Base-by-base conservation (phyloP, 2,113 vertebrate genomes). In the Zosterops lateralis region DNA sequence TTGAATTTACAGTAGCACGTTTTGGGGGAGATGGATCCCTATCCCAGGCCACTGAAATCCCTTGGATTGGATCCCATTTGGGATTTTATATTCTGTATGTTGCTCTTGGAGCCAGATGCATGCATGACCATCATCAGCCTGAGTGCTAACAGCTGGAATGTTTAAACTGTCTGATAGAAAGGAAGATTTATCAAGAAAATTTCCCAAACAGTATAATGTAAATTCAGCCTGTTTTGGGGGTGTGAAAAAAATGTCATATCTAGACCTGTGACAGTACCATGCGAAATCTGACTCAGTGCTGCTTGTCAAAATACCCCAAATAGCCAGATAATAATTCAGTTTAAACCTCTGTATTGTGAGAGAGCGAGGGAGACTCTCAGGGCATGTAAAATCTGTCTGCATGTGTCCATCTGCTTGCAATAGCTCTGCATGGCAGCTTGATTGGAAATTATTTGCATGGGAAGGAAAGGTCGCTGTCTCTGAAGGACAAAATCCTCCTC, bases 401-500 rank as follows among this genome's bases (percentile, higher is more conserved):
- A 9, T 48, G 80, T 74, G 79, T 89, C 87, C 72, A 83, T 91
- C 94, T 95, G 90, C 82, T 64, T 60, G 40, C 48, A 56, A 57
- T 36, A 38, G 85, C 28, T 86, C 81, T 38, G 10, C 14, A 8
- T 40, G 2, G 6, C 86, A 79, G 54, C 80, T 82, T 80, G 71
- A 58, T 83, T 77, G 78, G 89, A 56, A 91, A 80, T 64, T 60
- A 84, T 87, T 91, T 74, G 25, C 67, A 53, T 17, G 65, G 75
- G 58, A 89, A 92, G 45, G 89, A 65, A 83, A 96, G 92, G 91
- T 91, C 53, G 17, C 60, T 42, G 64, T 68, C 78, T 91, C 89
- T 96, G 93, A 95, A 96, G 95, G 95, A 93, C 84, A 56, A 93
- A 95, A 91, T 34, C 89, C 0, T 2, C 71, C 72, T 91, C 89